phyloP scores from a whole-genome alignment of 2,113 vertebrate species.

The Atrichornis clamosus region DNA sequence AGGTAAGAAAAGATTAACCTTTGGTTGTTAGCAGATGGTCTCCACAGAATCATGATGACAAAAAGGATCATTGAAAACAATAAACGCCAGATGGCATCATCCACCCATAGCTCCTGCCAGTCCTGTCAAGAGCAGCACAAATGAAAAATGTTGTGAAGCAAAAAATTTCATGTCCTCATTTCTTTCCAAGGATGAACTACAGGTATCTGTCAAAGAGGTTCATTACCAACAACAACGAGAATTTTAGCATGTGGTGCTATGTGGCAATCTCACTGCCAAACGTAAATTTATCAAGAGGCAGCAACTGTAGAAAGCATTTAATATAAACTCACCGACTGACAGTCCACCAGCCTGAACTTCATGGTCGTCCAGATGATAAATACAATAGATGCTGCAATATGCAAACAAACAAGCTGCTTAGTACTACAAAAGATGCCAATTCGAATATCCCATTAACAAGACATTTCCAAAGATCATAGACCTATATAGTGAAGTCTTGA shows the following conservation, averaged over 20 bases:
- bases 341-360: conserved; percentile 93
- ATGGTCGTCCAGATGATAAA: conserved; percentile 97
- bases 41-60: conserved; percentile 94
- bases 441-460: background rate
- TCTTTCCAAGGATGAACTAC: background rate
- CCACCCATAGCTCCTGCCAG: conserved; percentile 95
- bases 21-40: conserved; percentile 94
- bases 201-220: background rate
- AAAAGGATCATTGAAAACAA: conserved; percentile 95
- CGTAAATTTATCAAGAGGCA: background rate
- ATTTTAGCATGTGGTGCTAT: background rate
- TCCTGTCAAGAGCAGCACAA: conserved; percentile 73
- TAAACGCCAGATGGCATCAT: conserved; percentile 94
- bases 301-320: background rate
- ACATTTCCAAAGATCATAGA: background rate
- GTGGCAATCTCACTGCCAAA: background rate
- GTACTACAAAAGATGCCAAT: background rate
- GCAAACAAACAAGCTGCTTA: background rate
- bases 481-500: background rate
- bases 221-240: background rate
- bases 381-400: conserved; percentile 86
- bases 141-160: background rate
- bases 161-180: background rate
- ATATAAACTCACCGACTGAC: conserved; percentile 85
- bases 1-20: conserved; percentile 74